phyloP scores from a whole-genome alignment of 1,140 invertebrate species.

The Drosophila guanche region DNA sequence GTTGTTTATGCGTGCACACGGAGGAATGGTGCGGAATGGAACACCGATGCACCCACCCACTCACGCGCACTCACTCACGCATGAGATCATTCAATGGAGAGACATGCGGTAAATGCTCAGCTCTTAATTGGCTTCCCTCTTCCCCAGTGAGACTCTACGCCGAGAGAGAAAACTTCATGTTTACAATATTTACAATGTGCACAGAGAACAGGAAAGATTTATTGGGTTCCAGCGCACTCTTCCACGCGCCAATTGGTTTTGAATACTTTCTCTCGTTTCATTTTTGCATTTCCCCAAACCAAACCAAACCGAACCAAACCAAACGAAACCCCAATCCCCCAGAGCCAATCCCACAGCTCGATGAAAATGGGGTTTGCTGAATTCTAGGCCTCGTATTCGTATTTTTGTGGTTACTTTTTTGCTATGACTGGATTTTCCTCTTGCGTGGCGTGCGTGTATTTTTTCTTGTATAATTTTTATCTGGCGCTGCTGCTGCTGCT shows the following conservation, averaged over 20 bases:
- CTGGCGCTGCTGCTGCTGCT: constrained; percentile 15
- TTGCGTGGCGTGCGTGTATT: constrained; percentile 23
- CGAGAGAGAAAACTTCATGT: too few relatives aligned
- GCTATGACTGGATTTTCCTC: constrained; percentile 35
- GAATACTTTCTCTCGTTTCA: constrained; percentile 31
- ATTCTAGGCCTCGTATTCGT: constrained; percentile 52
- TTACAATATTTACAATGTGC: too few relatives aligned
- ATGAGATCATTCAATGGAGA: too few relatives aligned
- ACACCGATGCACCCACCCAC: background rate
- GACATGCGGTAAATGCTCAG: too few relatives aligned
- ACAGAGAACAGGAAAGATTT: too few relatives aligned
- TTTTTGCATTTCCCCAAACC: constrained; percentile 18
- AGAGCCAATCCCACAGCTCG: too few relatives aligned
- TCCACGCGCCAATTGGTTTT: background rate
- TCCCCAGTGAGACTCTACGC: too few relatives aligned
- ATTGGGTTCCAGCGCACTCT: constrained; percentile 5
- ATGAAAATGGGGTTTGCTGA: constrained; percentile 20
- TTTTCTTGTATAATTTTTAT: constrained; percentile 50
- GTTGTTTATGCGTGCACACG: background rate
- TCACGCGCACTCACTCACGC: too few relatives aligned
- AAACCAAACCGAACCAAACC: too few relatives aligned
- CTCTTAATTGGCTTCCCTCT: too few relatives aligned
- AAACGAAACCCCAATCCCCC: too few relatives aligned
- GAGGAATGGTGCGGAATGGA: background rate
- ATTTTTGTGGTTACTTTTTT: constrained; percentile 46